Evolutionary conservation across 2,888 invertebrate genomes (phyloP).

Genomic region (Mimachlamys varia): DNA sequence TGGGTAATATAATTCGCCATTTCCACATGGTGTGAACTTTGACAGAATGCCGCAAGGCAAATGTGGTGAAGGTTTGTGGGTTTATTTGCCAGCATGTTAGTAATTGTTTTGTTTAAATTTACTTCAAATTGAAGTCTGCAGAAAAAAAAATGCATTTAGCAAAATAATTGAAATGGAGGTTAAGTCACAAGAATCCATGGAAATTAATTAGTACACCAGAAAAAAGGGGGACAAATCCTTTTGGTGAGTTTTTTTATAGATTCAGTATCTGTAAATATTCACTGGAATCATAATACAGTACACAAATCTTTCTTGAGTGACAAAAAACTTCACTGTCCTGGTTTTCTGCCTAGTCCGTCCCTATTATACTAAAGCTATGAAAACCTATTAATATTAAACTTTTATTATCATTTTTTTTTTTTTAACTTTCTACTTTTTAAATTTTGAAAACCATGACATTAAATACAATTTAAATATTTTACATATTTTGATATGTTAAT

Average conservation of each 20-base stretch:
- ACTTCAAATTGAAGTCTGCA: neutral
- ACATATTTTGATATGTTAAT: slow-evolving; percentile 12
- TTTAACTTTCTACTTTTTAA: neutral
- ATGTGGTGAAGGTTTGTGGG: slow-evolving; percentile 19
- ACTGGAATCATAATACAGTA: no score
- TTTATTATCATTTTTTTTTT: neutral
- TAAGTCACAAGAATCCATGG: neutral
- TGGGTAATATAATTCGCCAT: slow-evolving; percentile 14
- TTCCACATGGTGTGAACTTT: slow-evolving; percentile 30
- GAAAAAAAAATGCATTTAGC: neutral
- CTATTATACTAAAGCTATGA: neutral
- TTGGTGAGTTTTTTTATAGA: neutral
- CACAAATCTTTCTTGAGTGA: no score
- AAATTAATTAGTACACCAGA: neutral
- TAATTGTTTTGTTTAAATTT: slow-evolving; percentile 8
- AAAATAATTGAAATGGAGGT: neutral
- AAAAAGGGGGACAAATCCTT: neutral
- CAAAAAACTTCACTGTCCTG: neutral
- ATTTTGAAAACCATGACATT: neutral
- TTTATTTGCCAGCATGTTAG: neutral
- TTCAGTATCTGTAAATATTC: no score
- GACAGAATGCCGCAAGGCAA: neutral
- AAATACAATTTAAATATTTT: neutral
- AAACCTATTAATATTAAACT: neutral
- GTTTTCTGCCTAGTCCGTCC: neutral